A percentile compares a stretch with the other conserved stretches of the same genome.
Evolutionary conservation across 1,140 invertebrate genomes (phyloP).

Genomic region (Pachypsylla venusta): DNA sequence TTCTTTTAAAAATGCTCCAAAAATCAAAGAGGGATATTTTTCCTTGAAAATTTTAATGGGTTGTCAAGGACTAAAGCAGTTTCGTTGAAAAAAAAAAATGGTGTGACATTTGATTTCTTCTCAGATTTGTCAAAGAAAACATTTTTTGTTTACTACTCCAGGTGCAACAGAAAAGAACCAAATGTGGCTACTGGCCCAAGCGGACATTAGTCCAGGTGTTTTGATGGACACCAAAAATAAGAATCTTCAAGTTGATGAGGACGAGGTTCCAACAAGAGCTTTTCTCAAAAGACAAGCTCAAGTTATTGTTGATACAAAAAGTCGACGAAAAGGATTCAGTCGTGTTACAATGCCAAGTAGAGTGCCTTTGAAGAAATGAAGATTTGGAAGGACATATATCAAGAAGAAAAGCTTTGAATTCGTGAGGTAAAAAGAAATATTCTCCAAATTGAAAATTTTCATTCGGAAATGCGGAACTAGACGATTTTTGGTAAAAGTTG

Average conservation of each 20-base stretch:
- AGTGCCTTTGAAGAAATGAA: background rate
- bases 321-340: conserved; percentile 50
- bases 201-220: background rate
- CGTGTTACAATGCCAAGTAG: conserved; percentile 29
- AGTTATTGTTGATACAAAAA: conserved; percentile 66
- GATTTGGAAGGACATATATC: too few species aligned
- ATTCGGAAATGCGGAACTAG: too few species aligned
- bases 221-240: conserved; percentile 9
- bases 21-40: too few species aligned
- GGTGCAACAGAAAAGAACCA: background rate
- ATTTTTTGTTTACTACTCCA: background rate
- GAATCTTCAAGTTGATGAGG: conserved; percentile 49
- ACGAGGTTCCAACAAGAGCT: conserved; percentile 62
- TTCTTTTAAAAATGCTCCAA: too few species aligned
- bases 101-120: too few species aligned
- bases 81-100: too few species aligned
- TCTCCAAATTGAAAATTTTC: too few species aligned
- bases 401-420: too few species aligned
- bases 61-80: too few species aligned
- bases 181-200: conserved; percentile 9
- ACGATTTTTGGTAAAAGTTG: too few species aligned
- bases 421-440: too few species aligned
- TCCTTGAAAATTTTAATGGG: too few species aligned
- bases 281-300: conserved; percentile 68
- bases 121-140: background rate